phyloP scores from a whole-genome alignment of 37 sponge, comb jelly and placozoan species.

The Halichondria panicea region DNA sequence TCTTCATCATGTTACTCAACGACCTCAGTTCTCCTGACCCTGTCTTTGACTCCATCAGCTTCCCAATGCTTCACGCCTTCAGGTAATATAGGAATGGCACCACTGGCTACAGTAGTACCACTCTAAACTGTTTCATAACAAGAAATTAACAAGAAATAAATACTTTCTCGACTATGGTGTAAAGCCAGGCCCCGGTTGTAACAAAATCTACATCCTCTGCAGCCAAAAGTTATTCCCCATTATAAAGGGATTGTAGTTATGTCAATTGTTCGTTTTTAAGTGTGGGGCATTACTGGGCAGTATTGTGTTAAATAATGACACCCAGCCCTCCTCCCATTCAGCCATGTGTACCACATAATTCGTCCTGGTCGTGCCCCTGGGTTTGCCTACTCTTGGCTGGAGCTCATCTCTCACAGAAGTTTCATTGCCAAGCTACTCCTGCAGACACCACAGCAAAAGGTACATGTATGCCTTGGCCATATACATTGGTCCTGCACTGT shows the following conservation, averaged over 20 bases:
- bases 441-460: slow-evolving; percentile 90
- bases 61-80: slow-evolving; percentile 83
- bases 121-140: too few species aligned
- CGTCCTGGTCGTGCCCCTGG: slow-evolving; percentile 91
- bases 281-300: not conserved
- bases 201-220: too few species aligned
- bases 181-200: too few species aligned
- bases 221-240: too few species aligned
- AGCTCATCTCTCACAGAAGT: slow-evolving; percentile 93
- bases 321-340: not conserved
- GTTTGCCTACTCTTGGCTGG: slow-evolving; percentile 98
- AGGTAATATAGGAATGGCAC: slow-evolving; percentile 68
- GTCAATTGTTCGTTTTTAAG: too few species aligned
- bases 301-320: not conserved
- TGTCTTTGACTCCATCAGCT: slow-evolving; percentile 90
- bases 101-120: too few species aligned
- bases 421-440: slow-evolving; percentile 88
- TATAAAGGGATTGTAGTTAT: too few species aligned
- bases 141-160: too few species aligned
- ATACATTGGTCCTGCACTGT: too few species aligned
- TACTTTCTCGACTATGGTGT: too few species aligned
- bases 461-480: not conserved
- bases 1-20: slow-evolving; percentile 96
- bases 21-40: slow-evolving; percentile 91
- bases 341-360: slow-evolving; percentile 87